Evolutionary conservation across 2,797 vertebrate genomes (phyloP), one percentile per base, ranked within the genome.

Genomic region (Ara ararauna): DNA sequence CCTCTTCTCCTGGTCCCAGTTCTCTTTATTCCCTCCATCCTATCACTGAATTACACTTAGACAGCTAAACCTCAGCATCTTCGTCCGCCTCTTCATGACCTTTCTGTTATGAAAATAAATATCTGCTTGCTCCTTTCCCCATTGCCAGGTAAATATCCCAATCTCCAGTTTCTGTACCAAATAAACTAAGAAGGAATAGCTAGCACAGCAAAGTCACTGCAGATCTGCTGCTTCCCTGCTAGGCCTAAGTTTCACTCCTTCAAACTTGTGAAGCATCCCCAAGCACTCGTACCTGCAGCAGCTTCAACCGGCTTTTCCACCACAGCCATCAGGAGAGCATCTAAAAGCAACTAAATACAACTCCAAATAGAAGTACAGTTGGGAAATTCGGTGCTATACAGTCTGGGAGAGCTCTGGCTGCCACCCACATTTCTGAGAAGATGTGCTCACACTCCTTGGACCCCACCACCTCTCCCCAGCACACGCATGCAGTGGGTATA

Each of bases 401-500:
- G 9, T 48, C 34, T 44, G 19, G 27, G 47, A 85, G 50, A 5
- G 32, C 29, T 79, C 62, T 67, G 44, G 23, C 30, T 88, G 64
- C 20, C 26, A 40, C 15, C 10, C 18, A 8, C 26, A 26, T 6
- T 47, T 50, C 68, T 34, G 30, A 83, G 47, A 19, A 27, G 32
- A 64, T 26, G 10, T 68, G 21, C 13, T 93, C 44, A 60, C 2
- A 2, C 18, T 65, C 36, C 58, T 38, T 50, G 36, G 26, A 78
- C 20, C 12, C 20, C 3, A 1, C 4, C n/a, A 85, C 51, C 44
- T 64, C 71, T 82, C 40, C 4, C 2, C 2, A 3, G 5, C 9
- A 13, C 66, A 45, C 17, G 26, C 50, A 22, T 10, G 50, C 42
- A 80, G 44, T 0, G 10, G 22, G 18, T 11, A 53, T 0, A 0